A percentile compares a stretch with the other conserved stretches of the same genome.
Conservation (phyloP, 2,888 invertebrate genomes). For the Lithophane leautieri region DNA sequence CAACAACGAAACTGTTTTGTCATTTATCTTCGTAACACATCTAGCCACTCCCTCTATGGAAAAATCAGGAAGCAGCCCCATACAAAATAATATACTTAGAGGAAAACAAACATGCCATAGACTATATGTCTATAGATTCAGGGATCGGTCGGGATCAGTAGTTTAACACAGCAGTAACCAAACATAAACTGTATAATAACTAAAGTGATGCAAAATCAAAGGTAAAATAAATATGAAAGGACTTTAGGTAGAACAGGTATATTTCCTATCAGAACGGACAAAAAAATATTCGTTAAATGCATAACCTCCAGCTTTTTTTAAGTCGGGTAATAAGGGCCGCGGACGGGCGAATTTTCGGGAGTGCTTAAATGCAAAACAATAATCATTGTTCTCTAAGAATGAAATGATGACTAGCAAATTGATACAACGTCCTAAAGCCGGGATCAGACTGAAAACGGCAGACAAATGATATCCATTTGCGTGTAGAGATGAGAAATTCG, state of each 20-base stretch:
- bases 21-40: conserved; percentile 44
- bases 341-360: background rate
- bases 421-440: conserved; percentile 37
- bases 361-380: conserved; percentile 11
- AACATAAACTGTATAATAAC: no score
- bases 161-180: no score
- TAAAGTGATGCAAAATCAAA: no score
- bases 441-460: conserved; percentile 59
- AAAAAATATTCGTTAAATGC: background rate
- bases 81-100: background rate
- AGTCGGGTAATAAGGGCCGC: background rate
- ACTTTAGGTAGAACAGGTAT: background rate
- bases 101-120: background rate
- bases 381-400: conserved; percentile 23
- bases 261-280: background rate
- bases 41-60: background rate
- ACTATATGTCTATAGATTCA: background rate
- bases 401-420: conserved; percentile 48
- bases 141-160: background rate
- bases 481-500: conserved; percentile 67
- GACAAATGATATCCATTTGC: conserved; percentile 75
- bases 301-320: background rate
- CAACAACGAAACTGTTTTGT: conserved; percentile 11
- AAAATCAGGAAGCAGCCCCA: background rate
- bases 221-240: no score